Evolutionary conservation across 2,113 vertebrate species (phyloP).

Genomic region (Mixornis gularis): DNA sequence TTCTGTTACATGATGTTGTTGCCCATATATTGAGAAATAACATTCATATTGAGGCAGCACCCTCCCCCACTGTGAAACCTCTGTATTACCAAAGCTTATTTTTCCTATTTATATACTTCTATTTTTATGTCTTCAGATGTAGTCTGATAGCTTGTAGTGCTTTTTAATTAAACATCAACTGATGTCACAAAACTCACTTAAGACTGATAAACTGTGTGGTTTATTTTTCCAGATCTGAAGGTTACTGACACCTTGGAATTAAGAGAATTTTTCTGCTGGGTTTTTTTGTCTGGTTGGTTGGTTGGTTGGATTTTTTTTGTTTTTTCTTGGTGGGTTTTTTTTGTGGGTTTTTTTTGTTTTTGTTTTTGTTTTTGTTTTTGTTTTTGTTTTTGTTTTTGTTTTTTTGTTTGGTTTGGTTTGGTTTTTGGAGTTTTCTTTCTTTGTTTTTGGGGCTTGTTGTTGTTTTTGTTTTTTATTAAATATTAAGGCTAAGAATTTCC

Average conservation of each 20-base stretch:
- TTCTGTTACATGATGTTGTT: rapidly evolving
- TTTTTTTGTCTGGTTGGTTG: neutral
- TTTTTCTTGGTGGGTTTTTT: too few relatives aligned
- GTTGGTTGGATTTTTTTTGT: too few relatives aligned
- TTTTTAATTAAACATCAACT: neutral
- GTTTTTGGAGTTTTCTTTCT: too few relatives aligned
- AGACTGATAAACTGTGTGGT: neutral
- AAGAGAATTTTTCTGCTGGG: neutral
- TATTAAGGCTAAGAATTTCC: neutral
- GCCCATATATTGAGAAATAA: neutral
- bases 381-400: neutral
- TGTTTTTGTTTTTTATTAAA: neutral
- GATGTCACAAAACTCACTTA: neutral
- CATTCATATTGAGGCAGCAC: neutral
- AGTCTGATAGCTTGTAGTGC: neutral
- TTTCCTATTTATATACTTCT: neutral
- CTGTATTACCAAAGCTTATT: neutral
- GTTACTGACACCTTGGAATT: neutral
- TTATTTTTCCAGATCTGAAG: neutral
- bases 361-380: too few relatives aligned
- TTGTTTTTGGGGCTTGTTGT: too few relatives aligned
- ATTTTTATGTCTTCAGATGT: neutral
- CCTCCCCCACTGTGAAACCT: neutral
- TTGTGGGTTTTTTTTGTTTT: too few relatives aligned
- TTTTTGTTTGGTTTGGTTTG: too few relatives aligned